Conservation (phyloP, 2,888 invertebrate species). For the Cephus sareptanus region DNA sequence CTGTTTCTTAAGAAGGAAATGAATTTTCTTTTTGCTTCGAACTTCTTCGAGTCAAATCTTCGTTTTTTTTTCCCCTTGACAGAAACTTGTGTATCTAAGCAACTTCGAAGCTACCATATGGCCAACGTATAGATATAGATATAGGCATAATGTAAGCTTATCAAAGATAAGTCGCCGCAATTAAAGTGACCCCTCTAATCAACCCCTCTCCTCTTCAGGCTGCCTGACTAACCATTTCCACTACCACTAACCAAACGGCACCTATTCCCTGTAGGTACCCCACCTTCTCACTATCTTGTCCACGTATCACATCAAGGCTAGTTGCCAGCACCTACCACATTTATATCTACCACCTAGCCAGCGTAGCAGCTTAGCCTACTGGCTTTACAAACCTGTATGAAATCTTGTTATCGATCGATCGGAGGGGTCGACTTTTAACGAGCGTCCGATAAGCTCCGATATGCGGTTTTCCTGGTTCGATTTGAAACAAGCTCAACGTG, state of each 20-base stretch:
- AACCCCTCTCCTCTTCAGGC: slow-evolving; percentile 15
- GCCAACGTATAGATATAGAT: slow-evolving; percentile 7
- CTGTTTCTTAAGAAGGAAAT: neutral
- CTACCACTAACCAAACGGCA: neutral
- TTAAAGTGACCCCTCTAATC: slow-evolving; percentile 30
- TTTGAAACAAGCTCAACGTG: neutral
- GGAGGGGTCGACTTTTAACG: slow-evolving; percentile 34
- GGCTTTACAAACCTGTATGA: slow-evolving; percentile 2
- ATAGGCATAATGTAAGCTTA: slow-evolving; percentile 37
- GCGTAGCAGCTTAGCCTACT: neutral
- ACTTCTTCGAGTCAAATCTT: neutral
- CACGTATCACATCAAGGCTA: slow-evolving; percentile 1
- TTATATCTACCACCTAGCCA: neutral
- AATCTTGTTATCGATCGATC: slow-evolving; percentile 37
- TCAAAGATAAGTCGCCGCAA: slow-evolving; percentile 51
- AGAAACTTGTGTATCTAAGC: neutral
- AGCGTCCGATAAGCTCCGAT: slow-evolving; percentile 24
- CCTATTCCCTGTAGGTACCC: neutral
- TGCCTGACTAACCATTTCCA: slow-evolving; percentile 13
- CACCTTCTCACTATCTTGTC: neutral
- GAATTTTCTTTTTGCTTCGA: neutral
- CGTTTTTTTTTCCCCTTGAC: neutral
- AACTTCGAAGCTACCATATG: slow-evolving; percentile 45
- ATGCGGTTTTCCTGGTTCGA: neutral
- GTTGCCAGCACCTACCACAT: neutral